Base-by-base conservation (phyloP, 2,113 vertebrate species). In the Cinclus cinclus region DNA sequence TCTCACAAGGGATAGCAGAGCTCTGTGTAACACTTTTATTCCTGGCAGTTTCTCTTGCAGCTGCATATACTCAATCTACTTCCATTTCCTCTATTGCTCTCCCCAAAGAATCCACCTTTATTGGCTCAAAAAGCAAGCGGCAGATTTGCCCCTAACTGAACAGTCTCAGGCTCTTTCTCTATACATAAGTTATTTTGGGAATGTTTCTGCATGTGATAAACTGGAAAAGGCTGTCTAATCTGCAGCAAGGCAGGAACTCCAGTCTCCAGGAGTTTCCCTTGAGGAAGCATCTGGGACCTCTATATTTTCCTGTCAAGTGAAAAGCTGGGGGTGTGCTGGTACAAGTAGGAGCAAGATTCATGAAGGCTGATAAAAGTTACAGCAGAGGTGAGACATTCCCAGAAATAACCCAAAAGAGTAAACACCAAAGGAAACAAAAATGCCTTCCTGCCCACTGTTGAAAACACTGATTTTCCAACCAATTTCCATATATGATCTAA, bases 1-100 rank as follows among this genome's bases (percentile, higher is more conserved):
- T 92, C 83, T 89, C 89, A 59, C 80, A 41, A 25, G 92, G 89
- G 87, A 92, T 0, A 35, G 80, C 2, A 81, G 60, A 86, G 64
- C 19, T n/a, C 89, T 18, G 42, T 56, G 80, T 39, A 87, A 33
- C 53, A 73, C 81, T 91, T 89, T 74, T 58, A 91, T 84, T 87
- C 73, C 87, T 95, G 95, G 62, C 92, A 91, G 74, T 67, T 96
- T 95, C 78, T 82, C 91, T 83, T 75, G 80, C 80, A 96, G 91
- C 76, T 94, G 91, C 60, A 71, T 55, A 74, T 33, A 84, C 73
- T 91, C 92, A 91, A 78, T 88, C 88, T 58, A 33, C 93, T 92
- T 62, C 83, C 60, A 91, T 76, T 94, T 89, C 78, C 92, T 82
- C 92, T 69, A 0, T 9, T 62, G 84, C 83, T 68, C 25, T 95